Percentiles rank a stretch among this genome's conserved stretches.
Evolutionary conservation across 2,888 invertebrate species (phyloP).

Genomic region (Temnothorax ravouxi): DNA sequence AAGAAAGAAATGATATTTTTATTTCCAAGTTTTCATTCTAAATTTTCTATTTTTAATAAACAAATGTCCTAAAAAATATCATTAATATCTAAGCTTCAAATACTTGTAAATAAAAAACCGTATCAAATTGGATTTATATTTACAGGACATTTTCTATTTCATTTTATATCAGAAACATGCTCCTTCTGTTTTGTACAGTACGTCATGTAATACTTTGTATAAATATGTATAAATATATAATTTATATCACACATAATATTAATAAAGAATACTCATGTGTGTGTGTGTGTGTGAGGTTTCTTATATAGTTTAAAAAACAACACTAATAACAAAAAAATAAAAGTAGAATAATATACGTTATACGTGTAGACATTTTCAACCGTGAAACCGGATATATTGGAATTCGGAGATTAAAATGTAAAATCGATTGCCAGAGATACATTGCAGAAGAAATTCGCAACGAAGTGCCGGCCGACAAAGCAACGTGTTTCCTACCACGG

Average conservation of each 20-base stretch:
- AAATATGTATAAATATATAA: not conserved
- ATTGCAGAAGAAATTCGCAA: conserved; percentile 21
- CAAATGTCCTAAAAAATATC: not conserved
- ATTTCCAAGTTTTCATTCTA: not conserved
- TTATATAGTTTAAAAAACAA: conserved; percentile 1
- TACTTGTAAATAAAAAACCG: too few species aligned
- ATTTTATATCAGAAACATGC: too few species aligned
- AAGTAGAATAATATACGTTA: not conserved
- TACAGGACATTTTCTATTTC: too few species aligned
- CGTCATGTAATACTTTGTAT: too few species aligned
- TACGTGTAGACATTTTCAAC: not conserved
- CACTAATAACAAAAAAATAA: not conserved
- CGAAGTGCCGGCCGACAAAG: conserved; percentile 28
- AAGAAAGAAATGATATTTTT: not conserved
- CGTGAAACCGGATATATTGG: not conserved
- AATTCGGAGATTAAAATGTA: conserved; percentile 44
- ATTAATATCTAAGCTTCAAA: too few species aligned
- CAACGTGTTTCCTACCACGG: conserved; percentile 20
- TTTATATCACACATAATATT: conserved; percentile 12
- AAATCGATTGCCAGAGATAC: conserved; percentile 17
- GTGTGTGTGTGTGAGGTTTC: too few species aligned
- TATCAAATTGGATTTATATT: too few species aligned
- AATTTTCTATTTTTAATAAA: not conserved
- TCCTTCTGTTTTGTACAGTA: too few species aligned
- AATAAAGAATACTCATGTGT: not conserved